A percentile compares a stretch with the other conserved stretches of the same genome.
These are phyloP conservation scores for Sesamia inferens DNA, from an alignment of 2,888 invertebrate species.

Conservation along the genomic window DNA sequence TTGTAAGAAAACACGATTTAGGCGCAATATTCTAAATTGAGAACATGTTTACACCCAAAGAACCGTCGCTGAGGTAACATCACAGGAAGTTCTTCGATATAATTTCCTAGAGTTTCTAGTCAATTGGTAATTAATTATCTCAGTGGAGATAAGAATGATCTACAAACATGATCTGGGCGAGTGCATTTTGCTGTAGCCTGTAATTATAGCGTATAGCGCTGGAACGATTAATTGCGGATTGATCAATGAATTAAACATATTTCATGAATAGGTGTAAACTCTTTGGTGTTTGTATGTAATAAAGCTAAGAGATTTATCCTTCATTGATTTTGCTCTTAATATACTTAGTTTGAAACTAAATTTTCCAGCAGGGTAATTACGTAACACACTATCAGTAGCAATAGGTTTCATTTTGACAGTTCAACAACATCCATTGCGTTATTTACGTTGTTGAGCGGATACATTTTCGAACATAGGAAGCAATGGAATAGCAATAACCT, in stretches of 20 bases:
- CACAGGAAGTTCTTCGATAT: conserved; percentile 46
- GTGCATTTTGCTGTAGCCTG: conserved; percentile 66
- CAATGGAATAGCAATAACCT: no score
- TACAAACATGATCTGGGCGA: conserved; percentile 58
- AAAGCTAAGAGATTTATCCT: background rate
- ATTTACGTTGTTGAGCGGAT: no score
- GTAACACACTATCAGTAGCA: no score
- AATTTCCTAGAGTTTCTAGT: conserved; percentile 50
- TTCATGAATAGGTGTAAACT: conserved; percentile 18
- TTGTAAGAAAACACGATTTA: no score
- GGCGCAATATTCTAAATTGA: background rate
- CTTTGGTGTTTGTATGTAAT: conserved; percentile 19
- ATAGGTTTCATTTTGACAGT: no score
- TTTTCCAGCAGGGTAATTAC: no score
- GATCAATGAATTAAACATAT: conserved; percentile 59
- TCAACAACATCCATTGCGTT: no score
- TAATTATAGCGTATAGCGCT: conserved; percentile 59
- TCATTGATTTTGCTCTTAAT: background rate
- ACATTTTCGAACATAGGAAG: no score
- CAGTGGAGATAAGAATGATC: conserved; percentile 57
- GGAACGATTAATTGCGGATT: conserved; percentile 60
- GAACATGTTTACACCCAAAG: background rate
- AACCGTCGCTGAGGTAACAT: conserved; percentile 33
- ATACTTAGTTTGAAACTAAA: background rate
- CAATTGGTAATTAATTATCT: conserved; percentile 62